Conservation (phyloP, 2,113 vertebrate species). For the Daubentonia madagascariensis region DNA sequence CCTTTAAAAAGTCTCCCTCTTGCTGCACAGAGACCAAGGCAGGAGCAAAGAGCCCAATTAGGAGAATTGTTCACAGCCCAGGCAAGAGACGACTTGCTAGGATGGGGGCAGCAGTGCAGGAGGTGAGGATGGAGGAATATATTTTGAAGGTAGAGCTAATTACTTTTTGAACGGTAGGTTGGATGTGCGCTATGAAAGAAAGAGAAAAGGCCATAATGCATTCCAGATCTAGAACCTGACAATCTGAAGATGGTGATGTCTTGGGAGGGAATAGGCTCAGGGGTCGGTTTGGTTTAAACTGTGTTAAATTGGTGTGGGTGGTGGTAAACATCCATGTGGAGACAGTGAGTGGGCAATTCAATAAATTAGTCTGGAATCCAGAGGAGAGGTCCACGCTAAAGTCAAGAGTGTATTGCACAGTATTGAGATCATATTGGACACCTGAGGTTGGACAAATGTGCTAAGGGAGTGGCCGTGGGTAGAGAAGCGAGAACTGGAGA, state of each 20-base stretch:
- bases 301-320: background rate
- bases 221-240: background rate
- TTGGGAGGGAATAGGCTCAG: background rate
- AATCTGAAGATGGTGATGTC: background rate
- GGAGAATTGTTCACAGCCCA: background rate
- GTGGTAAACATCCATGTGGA: background rate
- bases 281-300: background rate
- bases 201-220: background rate
- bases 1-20: background rate
- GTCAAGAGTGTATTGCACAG: background rate
- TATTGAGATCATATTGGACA: background rate
- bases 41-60: background rate
- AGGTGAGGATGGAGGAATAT: background rate
- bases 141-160: background rate
- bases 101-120: fast-evolving
- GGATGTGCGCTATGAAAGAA: background rate
- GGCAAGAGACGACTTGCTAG: background rate
- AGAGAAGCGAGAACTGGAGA: background rate
- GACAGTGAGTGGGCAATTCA: background rate
- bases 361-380: background rate
- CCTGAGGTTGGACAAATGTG: fast-evolving
- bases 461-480: background rate
- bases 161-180: background rate
- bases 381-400: background rate
- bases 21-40: background rate